Evolutionary conservation across 1,140 invertebrate genomes (phyloP).

Genomic region (Lordiphosa mommai): DNA sequence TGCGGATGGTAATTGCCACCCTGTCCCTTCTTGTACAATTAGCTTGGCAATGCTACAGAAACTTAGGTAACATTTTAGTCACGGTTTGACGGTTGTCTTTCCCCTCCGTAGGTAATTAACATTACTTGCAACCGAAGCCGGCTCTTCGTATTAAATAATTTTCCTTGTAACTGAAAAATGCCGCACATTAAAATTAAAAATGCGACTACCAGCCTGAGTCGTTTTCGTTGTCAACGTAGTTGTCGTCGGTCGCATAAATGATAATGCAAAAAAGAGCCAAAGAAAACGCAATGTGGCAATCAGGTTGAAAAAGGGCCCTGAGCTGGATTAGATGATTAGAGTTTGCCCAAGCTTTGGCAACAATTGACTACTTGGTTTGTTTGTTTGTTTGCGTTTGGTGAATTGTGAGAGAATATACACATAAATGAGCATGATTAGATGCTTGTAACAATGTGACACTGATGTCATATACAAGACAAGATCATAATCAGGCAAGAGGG

Average conservation of each 20-base stretch:
- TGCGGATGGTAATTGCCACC: slow-evolving; percentile 23
- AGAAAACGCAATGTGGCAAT: slow-evolving; percentile 36
- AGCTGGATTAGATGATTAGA: slow-evolving; percentile 59
- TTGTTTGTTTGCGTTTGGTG: no score
- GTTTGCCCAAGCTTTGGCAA: slow-evolving; percentile 3
- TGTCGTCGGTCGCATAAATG: slow-evolving; percentile 19
- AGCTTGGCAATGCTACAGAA: slow-evolving; percentile 43
- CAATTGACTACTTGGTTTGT: no score
- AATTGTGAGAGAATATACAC: slow-evolving; percentile 12
- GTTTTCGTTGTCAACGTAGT: background rate
- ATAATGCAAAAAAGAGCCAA: slow-evolving; percentile 42
- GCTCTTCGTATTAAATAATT: slow-evolving; percentile 45
- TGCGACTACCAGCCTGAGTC: background rate
- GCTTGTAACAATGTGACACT: slow-evolving; percentile 16
- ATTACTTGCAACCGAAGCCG: slow-evolving; percentile 41
- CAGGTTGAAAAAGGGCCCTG: slow-evolving; percentile 34
- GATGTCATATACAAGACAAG: background rate
- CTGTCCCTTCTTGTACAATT: slow-evolving; percentile 47
- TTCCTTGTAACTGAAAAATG: slow-evolving; percentile 22
- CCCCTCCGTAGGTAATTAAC: slow-evolving; percentile 55
- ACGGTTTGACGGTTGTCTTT: slow-evolving; percentile 68
- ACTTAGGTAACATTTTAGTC: slow-evolving; percentile 73
- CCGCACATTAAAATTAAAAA: background rate
- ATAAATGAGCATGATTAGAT: slow-evolving; percentile 9
- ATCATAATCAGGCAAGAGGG: background rate